Base-by-base conservation (phyloP, 2,797 vertebrate genomes). In the Spinibarbus caldwelli region DNA sequence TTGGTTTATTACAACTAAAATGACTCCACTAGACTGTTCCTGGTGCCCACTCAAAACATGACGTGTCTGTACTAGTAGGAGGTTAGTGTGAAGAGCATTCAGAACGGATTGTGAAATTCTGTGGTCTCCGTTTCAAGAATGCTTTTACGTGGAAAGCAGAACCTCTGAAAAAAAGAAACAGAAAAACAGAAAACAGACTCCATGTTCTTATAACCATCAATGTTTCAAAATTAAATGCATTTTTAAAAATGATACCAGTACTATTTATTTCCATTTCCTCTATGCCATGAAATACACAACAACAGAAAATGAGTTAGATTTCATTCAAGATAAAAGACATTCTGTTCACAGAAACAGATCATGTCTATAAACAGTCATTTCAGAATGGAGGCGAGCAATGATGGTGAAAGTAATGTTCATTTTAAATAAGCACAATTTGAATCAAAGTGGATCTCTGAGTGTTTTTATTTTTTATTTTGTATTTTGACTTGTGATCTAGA, bases 101-200 rank as follows among this genome's bases (percentile, higher is more conserved):
- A n/a, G n/a, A n/a, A n/a, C n/a, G n/a, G n/a, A 19, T 78, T 78
- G 77, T 78, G 77, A 78, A 78, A 78, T 64, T 19, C 19, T 45
- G 77, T 45, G 23, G 38, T 43, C 38, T 78, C 17, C 17, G 10
- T 78, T 78, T 78, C 38, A 41, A 45, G n/a, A 43, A 62, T 2
- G n/a, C 38, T 29, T 41, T 62, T 62, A 34, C 0, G 5, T 34
- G 71, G 45, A 49, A 73, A 49, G 71, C 45, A 73, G 71, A 73
- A 73, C 45, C 9, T 21, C 45, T 49, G 26, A 49, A n/a, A n/a
- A n/a, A n/a, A n/a, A n/a, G n/a, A n/a, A n/a, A n/a, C n/a, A n/a
- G n/a, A n/a, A n/a, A n/a, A n/a, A n/a, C n/a, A n/a, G n/a, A 49
- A 73, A 72, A 5, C 14, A 29, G 43, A 19, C 9, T 31, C 9